phyloP scores from a whole-genome alignment of 1,140 invertebrate species.

The Acromyrmex echinatior region DNA sequence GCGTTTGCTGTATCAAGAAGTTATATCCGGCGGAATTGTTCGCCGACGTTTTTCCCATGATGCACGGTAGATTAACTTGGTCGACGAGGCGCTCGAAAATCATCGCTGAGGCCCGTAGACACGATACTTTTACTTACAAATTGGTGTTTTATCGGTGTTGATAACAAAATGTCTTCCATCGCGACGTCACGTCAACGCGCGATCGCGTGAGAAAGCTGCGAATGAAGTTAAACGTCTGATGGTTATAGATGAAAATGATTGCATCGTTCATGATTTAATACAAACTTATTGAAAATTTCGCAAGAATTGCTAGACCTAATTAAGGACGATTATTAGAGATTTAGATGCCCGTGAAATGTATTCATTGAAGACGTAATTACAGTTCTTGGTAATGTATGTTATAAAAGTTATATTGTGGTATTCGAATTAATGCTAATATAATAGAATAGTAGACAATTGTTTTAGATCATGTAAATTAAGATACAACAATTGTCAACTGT shows the following conservation, averaged over 20 bases:
- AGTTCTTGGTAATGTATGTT: neutral
- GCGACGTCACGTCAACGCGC: slow-evolving; percentile 42
- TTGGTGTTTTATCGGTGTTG: slow-evolving; percentile 55
- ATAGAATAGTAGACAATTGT: neutral
- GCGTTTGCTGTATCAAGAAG: neutral
- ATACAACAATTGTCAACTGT: too few relatives aligned
- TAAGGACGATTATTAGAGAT: neutral
- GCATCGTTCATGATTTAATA: neutral
- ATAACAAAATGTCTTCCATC: slow-evolving; percentile 32
- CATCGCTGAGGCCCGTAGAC: slow-evolving; percentile 47
- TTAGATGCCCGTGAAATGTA: neutral
- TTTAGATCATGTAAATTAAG: too few relatives aligned
- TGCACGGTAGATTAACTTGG: slow-evolving; percentile 72
- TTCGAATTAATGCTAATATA: neutral
- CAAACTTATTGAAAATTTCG: slow-evolving; percentile 24
- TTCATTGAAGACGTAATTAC: slow-evolving; percentile 8
- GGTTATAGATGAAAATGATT: slow-evolving; percentile 18
- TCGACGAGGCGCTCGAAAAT: slow-evolving; percentile 66
- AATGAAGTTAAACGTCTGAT: slow-evolving; percentile 17
- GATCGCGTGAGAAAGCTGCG: slow-evolving; percentile 67
- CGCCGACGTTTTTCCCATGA: slow-evolving; percentile 60
- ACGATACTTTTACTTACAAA: slow-evolving; percentile 70
- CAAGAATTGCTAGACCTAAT: neutral
- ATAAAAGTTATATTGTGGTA: neutral
- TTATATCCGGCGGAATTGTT: slow-evolving; percentile 11